Evolutionary conservation across 2,888 invertebrate species (phyloP).

Genomic region (Dromius quadrimaculatus): DNA sequence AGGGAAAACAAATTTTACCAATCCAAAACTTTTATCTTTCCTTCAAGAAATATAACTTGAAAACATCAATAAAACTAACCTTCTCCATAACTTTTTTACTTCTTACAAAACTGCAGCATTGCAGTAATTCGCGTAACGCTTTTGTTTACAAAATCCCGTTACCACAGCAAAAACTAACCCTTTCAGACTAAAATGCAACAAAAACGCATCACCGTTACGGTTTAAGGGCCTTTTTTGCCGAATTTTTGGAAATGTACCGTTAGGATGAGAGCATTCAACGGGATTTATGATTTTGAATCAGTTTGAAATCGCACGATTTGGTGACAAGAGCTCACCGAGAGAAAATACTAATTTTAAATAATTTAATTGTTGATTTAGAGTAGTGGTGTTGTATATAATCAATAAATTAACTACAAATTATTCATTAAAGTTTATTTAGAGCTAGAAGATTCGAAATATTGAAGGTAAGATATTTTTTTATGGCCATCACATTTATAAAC

Average conservation of each 20-base stretch:
- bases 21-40: too few species aligned
- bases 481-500: too few species aligned
- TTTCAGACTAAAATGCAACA: slow-evolving; percentile 5
- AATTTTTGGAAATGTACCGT: slow-evolving; percentile 10
- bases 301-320: slow-evolving; percentile 7
- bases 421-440: too few species aligned
- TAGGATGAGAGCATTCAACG: background rate
- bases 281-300: background rate
- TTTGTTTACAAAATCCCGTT: slow-evolving; percentile 47
- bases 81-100: background rate
- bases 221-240: slow-evolving; percentile 10
- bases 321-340: background rate
- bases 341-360: background rate
- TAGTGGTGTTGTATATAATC: too few species aligned
- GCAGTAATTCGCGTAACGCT: slow-evolving; percentile 22
- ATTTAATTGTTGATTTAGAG: too few species aligned
- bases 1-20: too few species aligned
- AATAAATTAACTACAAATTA: too few species aligned
- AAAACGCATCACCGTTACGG: slow-evolving; percentile 37
- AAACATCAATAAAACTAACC: slow-evolving; percentile 8
- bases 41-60: too few species aligned
- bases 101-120: background rate
- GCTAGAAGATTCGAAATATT: too few species aligned
- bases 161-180: slow-evolving; percentile 40
- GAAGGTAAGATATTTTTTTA: too few species aligned